phyloP scores from a whole-genome alignment of 2,797 vertebrate species.

The Hylomyscus alleni region DNA sequence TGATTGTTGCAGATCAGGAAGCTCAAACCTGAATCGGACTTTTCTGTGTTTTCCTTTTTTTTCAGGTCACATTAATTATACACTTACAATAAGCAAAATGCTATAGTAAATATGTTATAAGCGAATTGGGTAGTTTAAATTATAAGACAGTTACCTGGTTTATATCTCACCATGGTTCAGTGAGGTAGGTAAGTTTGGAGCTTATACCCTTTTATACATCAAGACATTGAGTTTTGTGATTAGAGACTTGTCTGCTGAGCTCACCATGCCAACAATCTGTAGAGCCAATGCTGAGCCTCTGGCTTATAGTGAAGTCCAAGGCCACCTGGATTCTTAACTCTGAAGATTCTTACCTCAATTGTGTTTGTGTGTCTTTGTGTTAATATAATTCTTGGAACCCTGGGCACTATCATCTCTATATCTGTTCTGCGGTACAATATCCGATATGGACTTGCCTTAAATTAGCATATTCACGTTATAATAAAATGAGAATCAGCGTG shows the following conservation, averaged over 20 bases:
- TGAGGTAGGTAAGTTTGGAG: not conserved
- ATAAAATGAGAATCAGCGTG: constrained; percentile 7
- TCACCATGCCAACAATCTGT: not conserved
- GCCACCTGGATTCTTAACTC: not conserved
- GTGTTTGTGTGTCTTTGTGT: not conserved
- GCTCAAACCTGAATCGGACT: constrained; percentile 4
- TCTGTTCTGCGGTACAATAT: not conserved
- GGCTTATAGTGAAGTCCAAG: not conserved
- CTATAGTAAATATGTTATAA: not conserved
- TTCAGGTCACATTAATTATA: not conserved
- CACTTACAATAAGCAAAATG: not conserved
- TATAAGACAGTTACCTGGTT: not conserved
- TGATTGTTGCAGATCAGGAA: not conserved
- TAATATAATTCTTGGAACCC: not conserved
- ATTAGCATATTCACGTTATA: not conserved
- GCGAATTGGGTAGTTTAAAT: not conserved
- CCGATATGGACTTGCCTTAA: not conserved
- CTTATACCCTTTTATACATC: not conserved
- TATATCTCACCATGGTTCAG: not conserved
- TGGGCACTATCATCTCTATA: not conserved
- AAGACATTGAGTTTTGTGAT: not conserved
- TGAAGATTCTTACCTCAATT: not conserved
- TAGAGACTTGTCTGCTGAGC: not conserved
- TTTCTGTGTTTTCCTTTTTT: not conserved
- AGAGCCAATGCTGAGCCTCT: not conserved